A percentile compares a stretch with the other conserved stretches of the same genome.
phyloP scores from a whole-genome alignment of 23 tunicate genomes.

The Clavelina lepadiformis region DNA sequence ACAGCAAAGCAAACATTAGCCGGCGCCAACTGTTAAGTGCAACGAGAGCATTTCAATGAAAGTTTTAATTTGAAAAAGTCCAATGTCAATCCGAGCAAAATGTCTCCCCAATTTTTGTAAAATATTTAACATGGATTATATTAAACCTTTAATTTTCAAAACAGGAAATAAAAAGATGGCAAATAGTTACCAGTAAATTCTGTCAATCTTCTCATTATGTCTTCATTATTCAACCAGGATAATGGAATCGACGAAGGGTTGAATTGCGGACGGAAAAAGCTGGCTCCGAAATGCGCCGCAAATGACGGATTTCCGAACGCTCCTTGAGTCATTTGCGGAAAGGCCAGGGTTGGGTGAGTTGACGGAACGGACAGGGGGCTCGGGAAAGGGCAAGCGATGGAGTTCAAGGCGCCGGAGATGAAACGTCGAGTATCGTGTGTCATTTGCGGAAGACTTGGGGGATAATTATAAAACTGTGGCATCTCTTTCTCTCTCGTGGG shows the following conservation, averaged over 20 bases:
- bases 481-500: too few species aligned
- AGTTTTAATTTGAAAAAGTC: not conserved
- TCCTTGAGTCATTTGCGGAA: constrained; percentile 13
- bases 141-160: not conserved
- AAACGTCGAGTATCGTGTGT: not conserved
- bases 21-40: not conserved
- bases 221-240: constrained; percentile 39
- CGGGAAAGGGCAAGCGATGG: not conserved
- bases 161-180: too few species aligned
- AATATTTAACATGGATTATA: not conserved
- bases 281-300: constrained; percentile 6
- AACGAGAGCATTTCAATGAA: not conserved
- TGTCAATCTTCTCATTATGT: constrained; percentile 27
- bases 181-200: constrained; percentile 43
- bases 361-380: constrained; percentile 5
- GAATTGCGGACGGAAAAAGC: constrained; percentile 31
- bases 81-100: not conserved
- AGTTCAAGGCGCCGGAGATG: not conserved
- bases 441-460: too few species aligned
- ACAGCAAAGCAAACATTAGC: not conserved
- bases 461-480: too few species aligned
- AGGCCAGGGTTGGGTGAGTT: constrained; percentile 2
- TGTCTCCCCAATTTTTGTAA: not conserved
- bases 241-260: constrained; percentile 20
- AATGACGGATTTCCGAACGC: not conserved